phyloP scores from a whole-genome alignment of 64 coral and sea anemone genomes.

The Catalaphyllia jardinei region DNA sequence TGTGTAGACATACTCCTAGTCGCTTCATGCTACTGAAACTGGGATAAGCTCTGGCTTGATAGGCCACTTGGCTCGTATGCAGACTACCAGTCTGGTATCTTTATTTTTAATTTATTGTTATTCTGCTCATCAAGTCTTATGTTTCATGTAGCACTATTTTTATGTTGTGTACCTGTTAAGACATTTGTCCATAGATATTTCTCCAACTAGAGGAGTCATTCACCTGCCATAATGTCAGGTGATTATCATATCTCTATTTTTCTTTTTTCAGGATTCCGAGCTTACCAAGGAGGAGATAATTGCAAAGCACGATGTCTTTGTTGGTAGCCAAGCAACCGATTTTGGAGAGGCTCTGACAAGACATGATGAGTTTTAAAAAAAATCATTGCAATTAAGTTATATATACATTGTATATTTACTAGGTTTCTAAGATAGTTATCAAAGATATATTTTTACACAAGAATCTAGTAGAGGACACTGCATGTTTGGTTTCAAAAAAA shows the following conservation, averaged over 20 bases:
- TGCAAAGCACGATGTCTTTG: constrained; percentile 84
- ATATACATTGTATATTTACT: background rate
- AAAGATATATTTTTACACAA: background rate
- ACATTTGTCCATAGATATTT: no score
- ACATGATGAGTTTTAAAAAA: constrained; percentile 86
- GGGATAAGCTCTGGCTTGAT: no score
- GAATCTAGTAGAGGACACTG: background rate
- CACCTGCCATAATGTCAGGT: no score
- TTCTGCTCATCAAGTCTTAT: no score
- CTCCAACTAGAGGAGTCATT: no score
- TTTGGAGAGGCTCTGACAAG: constrained; percentile 90
- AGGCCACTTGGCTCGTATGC: no score
- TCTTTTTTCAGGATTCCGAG: constrained; percentile 55
- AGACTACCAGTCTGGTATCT: no score
- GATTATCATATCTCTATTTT: background rate
- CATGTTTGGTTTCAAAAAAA: background rate
- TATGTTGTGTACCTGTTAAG: no score
- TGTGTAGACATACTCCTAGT: no score
- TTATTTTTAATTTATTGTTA: no score
- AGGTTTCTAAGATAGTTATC: background rate
- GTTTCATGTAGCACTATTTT: no score
- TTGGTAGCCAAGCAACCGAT: constrained; percentile 92
- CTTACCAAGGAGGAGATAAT: constrained; percentile 84
- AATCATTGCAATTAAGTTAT: constrained; percentile 5
- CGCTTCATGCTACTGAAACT: no score